Evolutionary conservation across 1,140 invertebrate species (phyloP).

Genomic region (Drosophila ogumai): DNA sequence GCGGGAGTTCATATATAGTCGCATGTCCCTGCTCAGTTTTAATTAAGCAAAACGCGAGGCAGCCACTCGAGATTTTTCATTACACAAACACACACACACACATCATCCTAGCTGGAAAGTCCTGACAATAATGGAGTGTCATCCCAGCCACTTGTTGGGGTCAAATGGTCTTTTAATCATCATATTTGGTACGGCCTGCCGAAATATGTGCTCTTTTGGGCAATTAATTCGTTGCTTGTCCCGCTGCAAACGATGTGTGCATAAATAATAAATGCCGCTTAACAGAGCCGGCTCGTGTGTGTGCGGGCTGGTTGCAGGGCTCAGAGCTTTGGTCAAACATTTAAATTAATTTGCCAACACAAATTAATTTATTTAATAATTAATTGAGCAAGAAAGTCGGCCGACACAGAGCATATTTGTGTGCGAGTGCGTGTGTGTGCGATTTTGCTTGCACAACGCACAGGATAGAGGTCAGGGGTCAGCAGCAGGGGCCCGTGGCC

Average conservation of each 20-base stretch:
- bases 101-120: neutral
- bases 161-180: constrained; percentile 67
- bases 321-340: constrained; percentile 58
- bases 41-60: constrained; percentile 77
- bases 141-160: constrained; percentile 27
- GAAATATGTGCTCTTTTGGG: constrained; percentile 42
- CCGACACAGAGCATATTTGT: constrained; percentile 75
- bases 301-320: constrained; percentile 18
- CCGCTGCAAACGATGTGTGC: constrained; percentile 54
- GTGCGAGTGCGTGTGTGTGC: constrained; percentile 23
- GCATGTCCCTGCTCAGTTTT: constrained; percentile 70
- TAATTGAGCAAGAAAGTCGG: constrained; percentile 78
- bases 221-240: constrained; percentile 68
- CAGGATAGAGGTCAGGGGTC: constrained; percentile 16
- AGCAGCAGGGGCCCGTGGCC: constrained; percentile 36
- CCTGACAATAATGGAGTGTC: constrained; percentile 26
- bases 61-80: constrained; percentile 77
- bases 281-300: constrained; percentile 35
- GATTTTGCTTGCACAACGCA: constrained; percentile 15
- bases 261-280: constrained; percentile 72
- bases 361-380: constrained; percentile 84
- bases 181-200: constrained; percentile 21
- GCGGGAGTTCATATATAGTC: constrained; percentile 22
- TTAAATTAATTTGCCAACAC: constrained; percentile 80
- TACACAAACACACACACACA: constrained; percentile 25